Percentiles rank a stretch among this genome's conserved stretches.
Evolutionary conservation across 2,888 invertebrate genomes (phyloP).

Genomic region (Notocelia uddmanniana): DNA sequence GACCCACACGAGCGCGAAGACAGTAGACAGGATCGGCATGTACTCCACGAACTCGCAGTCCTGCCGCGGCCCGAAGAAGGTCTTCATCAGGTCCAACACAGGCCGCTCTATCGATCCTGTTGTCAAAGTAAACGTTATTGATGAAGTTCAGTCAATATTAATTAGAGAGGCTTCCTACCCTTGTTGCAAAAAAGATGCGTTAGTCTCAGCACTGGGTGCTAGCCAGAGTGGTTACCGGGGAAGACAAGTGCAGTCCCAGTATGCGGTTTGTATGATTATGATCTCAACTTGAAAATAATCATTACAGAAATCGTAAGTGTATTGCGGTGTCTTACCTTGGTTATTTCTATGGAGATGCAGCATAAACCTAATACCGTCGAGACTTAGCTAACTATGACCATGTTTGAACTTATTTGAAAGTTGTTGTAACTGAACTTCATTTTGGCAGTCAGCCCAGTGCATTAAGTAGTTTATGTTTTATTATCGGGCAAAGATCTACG

Average conservation of each 20-base stretch:
- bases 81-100: constrained; percentile 65
- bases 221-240: too few relatives aligned
- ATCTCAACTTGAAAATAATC: too few relatives aligned
- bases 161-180: background rate
- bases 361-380: too few relatives aligned
- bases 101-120: constrained; percentile 68
- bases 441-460: constrained; percentile 12
- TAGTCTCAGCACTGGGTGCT: too few relatives aligned
- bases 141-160: background rate
- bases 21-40: constrained; percentile 75
- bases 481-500: background rate
- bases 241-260: too few relatives aligned
- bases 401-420: too few relatives aligned
- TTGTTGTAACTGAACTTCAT: background rate
- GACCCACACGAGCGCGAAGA: constrained; percentile 73
- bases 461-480: constrained; percentile 14
- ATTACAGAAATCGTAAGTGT: too few relatives aligned
- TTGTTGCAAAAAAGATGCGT: too few relatives aligned
- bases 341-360: too few relatives aligned
- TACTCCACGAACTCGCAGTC: constrained; percentile 76
- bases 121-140: constrained; percentile 37
- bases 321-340: too few relatives aligned
- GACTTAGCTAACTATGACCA: too few relatives aligned
- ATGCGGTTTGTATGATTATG: too few relatives aligned
- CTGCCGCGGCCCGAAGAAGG: constrained; percentile 65